Evolutionary conservation across 2,113 vertebrate species (phyloP).

Genomic region (Osmerus eperlanus): DNA sequence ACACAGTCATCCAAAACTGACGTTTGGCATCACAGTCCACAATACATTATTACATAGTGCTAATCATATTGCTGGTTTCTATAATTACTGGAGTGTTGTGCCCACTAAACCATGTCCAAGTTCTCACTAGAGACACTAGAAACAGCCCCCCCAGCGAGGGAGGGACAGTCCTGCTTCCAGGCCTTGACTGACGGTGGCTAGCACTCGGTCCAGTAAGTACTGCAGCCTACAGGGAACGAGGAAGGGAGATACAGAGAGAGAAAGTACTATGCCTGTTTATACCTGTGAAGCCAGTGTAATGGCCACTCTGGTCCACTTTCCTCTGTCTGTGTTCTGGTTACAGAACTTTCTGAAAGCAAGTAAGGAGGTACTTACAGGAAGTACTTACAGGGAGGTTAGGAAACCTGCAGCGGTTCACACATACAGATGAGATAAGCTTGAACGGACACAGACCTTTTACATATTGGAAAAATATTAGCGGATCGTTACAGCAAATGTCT

Average conservation of each 20-base stretch:
- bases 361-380: constrained; percentile 11
- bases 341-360: constrained; percentile 41
- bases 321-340: constrained; percentile 32
- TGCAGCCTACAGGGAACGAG: constrained; percentile 42
- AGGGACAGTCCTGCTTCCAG: constrained; percentile 68
- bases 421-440: constrained; percentile 30
- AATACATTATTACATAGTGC: background rate
- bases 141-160: constrained; percentile 44
- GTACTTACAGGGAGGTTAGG: background rate
- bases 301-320: constrained; percentile 39
- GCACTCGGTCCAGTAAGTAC: constrained; percentile 58
- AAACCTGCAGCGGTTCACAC: constrained; percentile 14
- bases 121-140: constrained; percentile 45
- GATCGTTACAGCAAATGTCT: constrained; percentile 42
- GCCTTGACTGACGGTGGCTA: constrained; percentile 51
- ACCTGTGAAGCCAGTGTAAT: constrained; percentile 39
- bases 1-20: constrained; percentile 1
- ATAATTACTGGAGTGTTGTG: background rate
- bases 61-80: no score
- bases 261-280: constrained; percentile 29
- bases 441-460: constrained; percentile 34
- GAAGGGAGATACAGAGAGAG: constrained; percentile 26
- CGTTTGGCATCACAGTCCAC: constrained; percentile 6
- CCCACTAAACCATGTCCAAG: constrained; percentile 26
- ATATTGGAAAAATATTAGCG: constrained; percentile 48